phyloP scores from a whole-genome alignment of 2,888 invertebrate genomes.

The Chaetogeoica ovagalla region DNA sequence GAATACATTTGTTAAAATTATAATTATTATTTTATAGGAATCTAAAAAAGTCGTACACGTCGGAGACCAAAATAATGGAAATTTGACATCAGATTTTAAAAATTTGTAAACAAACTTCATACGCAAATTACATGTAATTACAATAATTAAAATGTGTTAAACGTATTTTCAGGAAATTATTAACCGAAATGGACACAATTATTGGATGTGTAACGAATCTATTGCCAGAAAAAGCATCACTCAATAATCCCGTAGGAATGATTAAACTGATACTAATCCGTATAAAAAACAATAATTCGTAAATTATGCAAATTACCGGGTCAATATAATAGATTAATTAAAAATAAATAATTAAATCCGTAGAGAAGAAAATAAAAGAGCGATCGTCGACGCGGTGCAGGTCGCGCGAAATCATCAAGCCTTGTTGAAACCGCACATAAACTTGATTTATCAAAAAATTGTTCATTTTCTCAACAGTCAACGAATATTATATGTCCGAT shows the following conservation, averaged over 20 bases:
- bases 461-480: constrained; percentile 23
- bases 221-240: constrained; percentile 21
- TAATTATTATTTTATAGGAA: constrained; percentile 4
- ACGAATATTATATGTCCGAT: constrained; percentile 15
- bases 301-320: not conserved
- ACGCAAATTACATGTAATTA: not conserved
- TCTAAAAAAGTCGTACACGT: not conserved
- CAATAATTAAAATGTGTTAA: not conserved
- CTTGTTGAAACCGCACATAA: constrained; percentile 20
- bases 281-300: constrained; percentile 26
- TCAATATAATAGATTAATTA: not conserved
- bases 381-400: constrained; percentile 16
- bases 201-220: constrained; percentile 32
- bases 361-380: constrained; percentile 38
- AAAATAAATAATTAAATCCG: not conserved
- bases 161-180: constrained; percentile 22
- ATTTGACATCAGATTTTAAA: not conserved
- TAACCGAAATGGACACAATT: constrained; percentile 24
- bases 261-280: constrained; percentile 25
- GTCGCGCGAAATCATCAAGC: not conserved
- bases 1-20: not conserved
- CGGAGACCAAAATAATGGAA: not conserved
- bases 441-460: constrained; percentile 18
- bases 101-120: not conserved
- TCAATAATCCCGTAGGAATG: constrained; percentile 20